Base-by-base conservation (phyloP, 2,888 invertebrate species). In the Drepana falcataria region DNA sequence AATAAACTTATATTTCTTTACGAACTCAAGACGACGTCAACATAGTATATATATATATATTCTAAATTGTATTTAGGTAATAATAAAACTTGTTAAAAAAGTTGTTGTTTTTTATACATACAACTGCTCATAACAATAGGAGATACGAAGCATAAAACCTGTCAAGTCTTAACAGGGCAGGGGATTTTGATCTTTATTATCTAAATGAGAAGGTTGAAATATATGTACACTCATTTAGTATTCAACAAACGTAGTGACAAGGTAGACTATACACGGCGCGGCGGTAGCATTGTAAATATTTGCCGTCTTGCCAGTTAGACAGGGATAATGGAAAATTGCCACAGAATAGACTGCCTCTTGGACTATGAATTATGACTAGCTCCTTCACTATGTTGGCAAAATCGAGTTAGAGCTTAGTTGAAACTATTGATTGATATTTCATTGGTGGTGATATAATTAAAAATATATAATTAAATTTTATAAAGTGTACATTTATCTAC, bases 281-380 rank as follows among this genome's bases (percentile, higher is more conserved):
- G 58, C 68, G 69, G 71, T 41, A 3, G 40, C 9, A 69, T 66
- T 71, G 79, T 76, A 80, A 81, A 79, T 73, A 79, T 80, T 80
- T 77, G 75, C 66, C 65, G 66, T 75, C 77, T 81, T 79, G 75
- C 71, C 72, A 68, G 72, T 76, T 79, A 73, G 72, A 63, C 59
- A 60, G 57, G 61, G 75, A 78, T 81, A 81, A 81, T 83, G 79
- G 82, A 82, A 82, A 81, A 83, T 84, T 83, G 81, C 76, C 79
- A 77, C 71, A 75, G 78, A 79, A 77, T 74, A 69, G 66, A 71
- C 68, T 64, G 64, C 69, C 73, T 74, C 75, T 67, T 79, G 70
- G 70, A 71, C 79, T 78, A 79, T 80, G 74, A 78, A 83, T 81
- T 77, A 73, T 73, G 72, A 68, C 68, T 74, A 70, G 63, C 65